phyloP scores from a whole-genome alignment of 2,888 invertebrate genomes.

The Dolomedes plantarius region DNA sequence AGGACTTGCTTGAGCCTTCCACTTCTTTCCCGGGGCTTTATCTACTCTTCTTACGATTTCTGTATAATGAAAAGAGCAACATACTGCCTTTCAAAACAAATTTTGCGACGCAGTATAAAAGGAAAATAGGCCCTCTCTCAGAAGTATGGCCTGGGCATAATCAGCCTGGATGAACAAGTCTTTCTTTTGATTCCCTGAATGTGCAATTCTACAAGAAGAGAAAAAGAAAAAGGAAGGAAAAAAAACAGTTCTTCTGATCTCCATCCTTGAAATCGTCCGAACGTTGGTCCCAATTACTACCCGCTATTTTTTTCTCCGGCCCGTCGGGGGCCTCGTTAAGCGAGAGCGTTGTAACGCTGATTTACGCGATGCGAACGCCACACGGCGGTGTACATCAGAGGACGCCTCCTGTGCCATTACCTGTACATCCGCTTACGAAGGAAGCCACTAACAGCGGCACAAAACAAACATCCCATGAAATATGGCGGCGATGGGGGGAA shows the following conservation, averaged over 20 bases:
- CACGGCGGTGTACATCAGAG: constrained; percentile 67
- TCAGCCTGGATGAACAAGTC: neutral
- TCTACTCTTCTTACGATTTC: no score
- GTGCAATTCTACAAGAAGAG: neutral
- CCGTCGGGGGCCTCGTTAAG: constrained; percentile 61
- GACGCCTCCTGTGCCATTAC: constrained; percentile 44
- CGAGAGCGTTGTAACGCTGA: constrained; percentile 46
- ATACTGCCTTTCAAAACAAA: no score
- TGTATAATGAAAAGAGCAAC: no score
- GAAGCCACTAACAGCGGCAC: constrained; percentile 53
- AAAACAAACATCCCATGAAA: constrained; percentile 64
- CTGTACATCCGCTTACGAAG: constrained; percentile 53
- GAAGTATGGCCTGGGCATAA: neutral
- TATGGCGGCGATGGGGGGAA: neutral
- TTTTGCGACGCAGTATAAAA: no score
- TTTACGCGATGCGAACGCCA: constrained; percentile 63
- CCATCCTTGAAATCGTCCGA: constrained; percentile 2
- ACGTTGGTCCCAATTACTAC: constrained; percentile 43
- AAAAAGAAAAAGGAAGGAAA: neutral
- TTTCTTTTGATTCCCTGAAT: neutral
- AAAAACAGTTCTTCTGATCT: neutral
- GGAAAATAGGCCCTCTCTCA: no score
- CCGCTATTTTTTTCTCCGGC: neutral
- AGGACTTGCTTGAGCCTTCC: no score
- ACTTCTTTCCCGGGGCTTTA: no score